Percentiles rank a stretch among this genome's conserved stretches.
phyloP scores from a whole-genome alignment of 2,797 vertebrate genomes.

The Botia almorhae region DNA sequence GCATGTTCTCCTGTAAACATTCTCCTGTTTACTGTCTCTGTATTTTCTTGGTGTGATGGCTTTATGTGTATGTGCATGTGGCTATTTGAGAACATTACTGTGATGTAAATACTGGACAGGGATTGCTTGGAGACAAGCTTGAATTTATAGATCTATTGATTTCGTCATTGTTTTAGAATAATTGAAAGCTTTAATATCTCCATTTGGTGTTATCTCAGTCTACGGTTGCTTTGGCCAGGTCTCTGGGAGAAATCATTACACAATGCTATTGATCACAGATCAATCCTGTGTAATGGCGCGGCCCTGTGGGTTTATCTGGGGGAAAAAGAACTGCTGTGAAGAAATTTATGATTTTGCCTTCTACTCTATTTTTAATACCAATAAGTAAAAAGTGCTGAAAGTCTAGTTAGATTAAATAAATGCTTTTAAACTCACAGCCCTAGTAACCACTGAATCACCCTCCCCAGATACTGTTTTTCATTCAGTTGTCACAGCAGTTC shows the following conservation, averaged over 20 bases:
- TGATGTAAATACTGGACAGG: background rate
- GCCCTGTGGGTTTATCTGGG: conserved; percentile 11
- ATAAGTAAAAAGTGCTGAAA: conserved; percentile 46
- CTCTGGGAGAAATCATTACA: conserved; percentile 20
- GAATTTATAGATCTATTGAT: conserved; percentile 27
- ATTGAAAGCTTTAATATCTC: conserved; percentile 37
- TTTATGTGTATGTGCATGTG: background rate
- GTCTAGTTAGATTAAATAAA: conserved; percentile 44
- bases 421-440: conserved; percentile 32
- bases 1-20: no score
- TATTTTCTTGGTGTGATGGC: no score
- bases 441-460: conserved; percentile 23
- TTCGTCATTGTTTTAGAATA: conserved; percentile 39
- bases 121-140: background rate
- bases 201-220: conserved; percentile 13
- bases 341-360: conserved; percentile 27
- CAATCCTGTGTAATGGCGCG: conserved; percentile 26
- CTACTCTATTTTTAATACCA: conserved; percentile 24
- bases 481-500: conserved; percentile 31
- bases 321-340: background rate
- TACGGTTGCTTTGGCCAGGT: conserved; percentile 29
- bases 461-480: conserved; percentile 13
- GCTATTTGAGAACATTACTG: background rate
- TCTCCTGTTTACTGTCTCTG: no score
- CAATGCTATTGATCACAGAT: conserved; percentile 38